Percentiles rank a stretch among this genome's conserved stretches.
Conservation (phyloP, 2,797 vertebrate species). For the Syndactyla subalaris region DNA sequence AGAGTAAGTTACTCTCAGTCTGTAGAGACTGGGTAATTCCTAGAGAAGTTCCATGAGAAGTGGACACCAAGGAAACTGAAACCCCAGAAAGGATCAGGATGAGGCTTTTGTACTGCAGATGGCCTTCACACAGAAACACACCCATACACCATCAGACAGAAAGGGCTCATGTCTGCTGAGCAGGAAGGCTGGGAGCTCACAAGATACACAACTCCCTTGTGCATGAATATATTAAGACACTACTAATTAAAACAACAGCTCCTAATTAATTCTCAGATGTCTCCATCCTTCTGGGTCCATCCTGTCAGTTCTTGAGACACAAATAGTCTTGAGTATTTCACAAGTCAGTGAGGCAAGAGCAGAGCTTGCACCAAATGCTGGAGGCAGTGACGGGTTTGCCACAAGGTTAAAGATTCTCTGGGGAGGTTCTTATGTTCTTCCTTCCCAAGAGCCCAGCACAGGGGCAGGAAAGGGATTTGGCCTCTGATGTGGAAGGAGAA, state of each 20-base stretch:
- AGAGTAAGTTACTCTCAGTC: background rate
- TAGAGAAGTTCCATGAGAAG: background rate
- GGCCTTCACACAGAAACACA: background rate
- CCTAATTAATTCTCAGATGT: constrained; percentile 49
- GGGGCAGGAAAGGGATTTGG: background rate
- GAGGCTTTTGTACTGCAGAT: background rate
- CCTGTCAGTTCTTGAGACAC: constrained; percentile 8
- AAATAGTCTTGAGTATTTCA: constrained; percentile 9
- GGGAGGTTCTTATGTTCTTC: background rate
- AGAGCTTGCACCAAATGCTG: background rate
- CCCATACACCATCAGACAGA: background rate
- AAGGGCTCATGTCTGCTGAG: background rate
- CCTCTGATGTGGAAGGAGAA: background rate
- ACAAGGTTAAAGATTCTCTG: background rate
- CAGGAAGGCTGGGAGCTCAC: background rate
- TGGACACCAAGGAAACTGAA: accelerated
- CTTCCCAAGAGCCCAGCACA: background rate
- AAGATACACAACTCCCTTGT: background rate
- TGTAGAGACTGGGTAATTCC: background rate
- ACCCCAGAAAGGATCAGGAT: background rate
- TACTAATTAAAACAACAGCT: constrained; percentile 47
- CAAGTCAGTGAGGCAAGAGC: background rate
- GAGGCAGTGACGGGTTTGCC: accelerated
- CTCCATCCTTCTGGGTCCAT: constrained; percentile 3
- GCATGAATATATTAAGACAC: background rate